Percentiles rank a stretch among this genome's conserved stretches.
Conservation (phyloP, 2,113 vertebrate genomes). For the human region GRCh38 chr2:195340501-195341000, state of each 20-base stretch:
- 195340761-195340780: conserved; percentile 19
- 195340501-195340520: conserved; percentile 39
- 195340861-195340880: neutral
- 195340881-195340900: neutral
- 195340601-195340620: conserved; percentile 11
- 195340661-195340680: neutral
- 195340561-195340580: conserved; percentile 53
- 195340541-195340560: conserved; percentile 31
- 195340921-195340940: neutral
- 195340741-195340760: neutral
- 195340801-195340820: neutral
- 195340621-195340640: conserved; percentile 43
- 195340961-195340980: neutral
- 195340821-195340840: neutral
- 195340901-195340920: neutral
- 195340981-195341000: neutral
- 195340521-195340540: conserved; percentile 22
- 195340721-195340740: neutral
- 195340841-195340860: neutral
- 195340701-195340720: neutral
- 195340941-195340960: neutral
- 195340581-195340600: conserved; percentile 65
- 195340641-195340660: conserved; percentile 9
- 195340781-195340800: neutral
- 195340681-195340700: neutral